phyloP scores from a whole-genome alignment of 2,797 vertebrate genomes.

The Oophaga sylvatica region DNA sequence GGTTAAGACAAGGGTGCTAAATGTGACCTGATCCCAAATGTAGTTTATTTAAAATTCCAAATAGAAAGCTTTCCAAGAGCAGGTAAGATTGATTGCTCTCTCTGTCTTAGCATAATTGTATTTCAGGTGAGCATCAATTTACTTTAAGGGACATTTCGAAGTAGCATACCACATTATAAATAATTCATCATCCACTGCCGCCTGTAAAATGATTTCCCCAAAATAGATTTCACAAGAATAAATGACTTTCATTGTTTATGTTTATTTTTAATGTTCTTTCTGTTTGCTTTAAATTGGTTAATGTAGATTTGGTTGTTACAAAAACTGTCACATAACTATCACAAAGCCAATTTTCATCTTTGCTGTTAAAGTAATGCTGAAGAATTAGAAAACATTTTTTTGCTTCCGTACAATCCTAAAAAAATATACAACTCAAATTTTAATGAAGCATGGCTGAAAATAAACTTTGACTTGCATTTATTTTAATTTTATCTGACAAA shows the following conservation, averaged over 20 bases:
- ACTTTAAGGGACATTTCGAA: constrained; percentile 84
- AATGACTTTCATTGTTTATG: constrained; percentile 67
- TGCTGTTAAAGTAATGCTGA: not conserved
- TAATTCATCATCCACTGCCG: constrained; percentile 80
- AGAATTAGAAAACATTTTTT: not conserved
- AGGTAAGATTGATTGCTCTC: constrained; percentile 81
- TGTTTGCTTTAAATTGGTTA: constrained; percentile 69
- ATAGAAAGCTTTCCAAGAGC: constrained; percentile 79
- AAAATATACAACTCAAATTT: not conserved
- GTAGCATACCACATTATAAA: constrained; percentile 80
- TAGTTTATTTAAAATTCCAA: constrained; percentile 81
- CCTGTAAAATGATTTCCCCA: constrained; percentile 73
- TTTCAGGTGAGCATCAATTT: constrained; percentile 87
- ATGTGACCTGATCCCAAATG: constrained; percentile 72
- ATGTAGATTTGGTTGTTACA: constrained; percentile 64
- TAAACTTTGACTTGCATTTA: not conserved
- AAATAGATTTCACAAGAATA: constrained; percentile 71
- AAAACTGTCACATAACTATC: constrained; percentile 55
- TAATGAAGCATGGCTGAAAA: not conserved
- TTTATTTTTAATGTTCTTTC: constrained; percentile 69
- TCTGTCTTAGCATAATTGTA: constrained; percentile 82
- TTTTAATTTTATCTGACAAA: not conserved
- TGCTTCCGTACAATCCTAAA: not conserved
- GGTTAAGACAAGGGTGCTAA: constrained; percentile 71
- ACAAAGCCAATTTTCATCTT: constrained; percentile 6